phyloP scores from a whole-genome alignment of 2,888 invertebrate genomes.

The Opisthograptis luteolata region DNA sequence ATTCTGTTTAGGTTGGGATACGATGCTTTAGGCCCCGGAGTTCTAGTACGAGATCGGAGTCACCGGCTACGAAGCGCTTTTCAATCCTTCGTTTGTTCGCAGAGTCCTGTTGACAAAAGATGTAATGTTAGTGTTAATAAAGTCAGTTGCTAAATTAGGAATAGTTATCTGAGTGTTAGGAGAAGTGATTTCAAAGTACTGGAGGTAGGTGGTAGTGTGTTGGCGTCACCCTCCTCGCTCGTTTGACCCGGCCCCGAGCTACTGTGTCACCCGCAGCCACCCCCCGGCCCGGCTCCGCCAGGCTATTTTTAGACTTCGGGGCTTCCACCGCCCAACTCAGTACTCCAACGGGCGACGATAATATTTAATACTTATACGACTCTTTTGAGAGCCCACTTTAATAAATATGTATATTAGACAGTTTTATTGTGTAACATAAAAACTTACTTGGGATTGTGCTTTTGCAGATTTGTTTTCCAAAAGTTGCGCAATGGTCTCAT shows the following conservation, averaged over 20 bases:
- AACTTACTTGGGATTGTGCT: constrained; percentile 83
- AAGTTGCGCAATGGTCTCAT: constrained; percentile 79
- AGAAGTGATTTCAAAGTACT: constrained; percentile 30
- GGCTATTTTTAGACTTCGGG: constrained; percentile 79
- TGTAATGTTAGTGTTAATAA: constrained; percentile 4
- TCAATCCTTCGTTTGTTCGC: constrained; percentile 77
- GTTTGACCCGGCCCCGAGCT: constrained; percentile 76
- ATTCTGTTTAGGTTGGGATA: constrained; percentile 80
- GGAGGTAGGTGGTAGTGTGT: constrained; percentile 36
- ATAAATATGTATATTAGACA: constrained; percentile 33
- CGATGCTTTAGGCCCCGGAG: constrained; percentile 86
- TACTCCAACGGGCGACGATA: constrained; percentile 38
- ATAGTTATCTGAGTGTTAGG: constrained; percentile 30
- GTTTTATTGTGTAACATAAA: constrained; percentile 26
- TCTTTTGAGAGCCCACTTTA: constrained; percentile 29
- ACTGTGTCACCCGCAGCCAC: constrained; percentile 75
- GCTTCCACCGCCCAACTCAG: constrained; percentile 58
- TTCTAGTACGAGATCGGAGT: constrained; percentile 86
- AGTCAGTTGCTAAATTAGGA: constrained; percentile 14
- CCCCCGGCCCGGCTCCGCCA: constrained; percentile 64
- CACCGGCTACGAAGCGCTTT: constrained; percentile 86
- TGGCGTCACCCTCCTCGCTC: constrained; percentile 49
- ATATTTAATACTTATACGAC: constrained; percentile 31
- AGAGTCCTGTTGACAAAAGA: constrained; percentile 62
- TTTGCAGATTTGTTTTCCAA: constrained; percentile 77